Evolutionary conservation across 2,888 invertebrate species (phyloP).

Genomic region (Unio pictorum): DNA sequence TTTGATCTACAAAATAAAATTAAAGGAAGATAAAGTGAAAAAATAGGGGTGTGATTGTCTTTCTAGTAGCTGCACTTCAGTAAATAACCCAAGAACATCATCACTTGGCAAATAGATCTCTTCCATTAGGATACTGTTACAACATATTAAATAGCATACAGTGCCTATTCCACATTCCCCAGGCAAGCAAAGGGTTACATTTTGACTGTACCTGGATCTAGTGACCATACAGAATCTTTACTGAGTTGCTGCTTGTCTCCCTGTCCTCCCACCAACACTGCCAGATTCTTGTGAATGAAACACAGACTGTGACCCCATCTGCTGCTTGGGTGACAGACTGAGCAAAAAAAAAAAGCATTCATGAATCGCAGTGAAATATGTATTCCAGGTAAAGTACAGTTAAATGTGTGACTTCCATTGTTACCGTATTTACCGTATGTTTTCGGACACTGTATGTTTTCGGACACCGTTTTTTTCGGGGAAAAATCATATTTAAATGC

Average conservation of each 20-base stretch:
- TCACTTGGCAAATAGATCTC: neutral
- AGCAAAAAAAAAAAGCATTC: neutral
- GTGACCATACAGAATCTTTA: slow-evolving; percentile 65
- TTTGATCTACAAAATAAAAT: too few relatives aligned
- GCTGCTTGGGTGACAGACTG: slow-evolving; percentile 55
- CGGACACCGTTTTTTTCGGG: too few relatives aligned
- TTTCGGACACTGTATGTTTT: too few relatives aligned
- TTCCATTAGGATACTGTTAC: too few relatives aligned
- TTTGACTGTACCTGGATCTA: slow-evolving; percentile 45
- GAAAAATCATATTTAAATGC: too few relatives aligned
- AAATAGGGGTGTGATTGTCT: too few relatives aligned
- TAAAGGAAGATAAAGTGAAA: too few relatives aligned
- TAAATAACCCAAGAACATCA: neutral
- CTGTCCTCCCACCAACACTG: slow-evolving; percentile 66
- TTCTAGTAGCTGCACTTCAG: too few relatives aligned
- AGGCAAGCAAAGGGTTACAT: neutral
- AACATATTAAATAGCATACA: too few relatives aligned
- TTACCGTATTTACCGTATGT: too few relatives aligned
- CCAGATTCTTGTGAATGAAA: slow-evolving; percentile 54
- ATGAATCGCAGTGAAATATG: neutral
- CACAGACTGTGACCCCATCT: slow-evolving; percentile 68
- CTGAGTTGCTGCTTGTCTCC: slow-evolving; percentile 63
- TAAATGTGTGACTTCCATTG: neutral
- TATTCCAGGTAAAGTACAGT: neutral
- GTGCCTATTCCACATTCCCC: too few relatives aligned